Conservation (phyloP, 2,113 vertebrate genomes). For the Argyrosomus japonicus region DNA sequence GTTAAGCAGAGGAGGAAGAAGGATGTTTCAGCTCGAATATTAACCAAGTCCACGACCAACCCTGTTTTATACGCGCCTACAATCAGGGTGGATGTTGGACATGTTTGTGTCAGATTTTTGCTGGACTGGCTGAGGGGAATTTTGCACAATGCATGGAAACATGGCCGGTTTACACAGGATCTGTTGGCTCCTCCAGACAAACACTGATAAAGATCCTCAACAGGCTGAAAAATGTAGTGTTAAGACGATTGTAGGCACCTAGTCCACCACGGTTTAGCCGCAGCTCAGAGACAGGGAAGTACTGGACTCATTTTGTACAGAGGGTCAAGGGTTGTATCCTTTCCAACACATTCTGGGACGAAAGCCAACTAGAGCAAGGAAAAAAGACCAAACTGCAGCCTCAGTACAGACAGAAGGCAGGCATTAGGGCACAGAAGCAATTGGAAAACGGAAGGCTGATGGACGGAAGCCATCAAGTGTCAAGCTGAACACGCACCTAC, state of each 20-base stretch:
- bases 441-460: conserved; percentile 45
- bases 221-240: conserved; percentile 8
- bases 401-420: conserved; percentile 58
- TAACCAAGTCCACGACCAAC: neutral
- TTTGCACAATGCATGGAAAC: neutral
- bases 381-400: conserved; percentile 59
- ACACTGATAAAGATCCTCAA: neutral
- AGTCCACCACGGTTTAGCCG: conserved; percentile 20
- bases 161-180: neutral
- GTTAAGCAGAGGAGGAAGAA: neutral
- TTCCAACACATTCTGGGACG: conserved; percentile 79
- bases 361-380: conserved; percentile 75
- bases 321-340: conserved; percentile 81
- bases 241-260: conserved; percentile 34
- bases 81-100: neutral
- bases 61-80: neutral
- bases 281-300: conserved; percentile 59
- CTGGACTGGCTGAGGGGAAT: neutral
- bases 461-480: conserved; percentile 50
- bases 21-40: neutral
- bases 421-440: conserved; percentile 53
- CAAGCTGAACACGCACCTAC: conserved; percentile 31
- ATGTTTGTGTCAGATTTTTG: neutral
- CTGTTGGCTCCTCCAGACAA: conserved; percentile 1
- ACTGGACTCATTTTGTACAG: conserved; percentile 63